These are phyloP conservation scores for Podarcis siculus DNA, from an alignment of 2,797 vertebrate species.

Conservation along the genomic window DNA sequence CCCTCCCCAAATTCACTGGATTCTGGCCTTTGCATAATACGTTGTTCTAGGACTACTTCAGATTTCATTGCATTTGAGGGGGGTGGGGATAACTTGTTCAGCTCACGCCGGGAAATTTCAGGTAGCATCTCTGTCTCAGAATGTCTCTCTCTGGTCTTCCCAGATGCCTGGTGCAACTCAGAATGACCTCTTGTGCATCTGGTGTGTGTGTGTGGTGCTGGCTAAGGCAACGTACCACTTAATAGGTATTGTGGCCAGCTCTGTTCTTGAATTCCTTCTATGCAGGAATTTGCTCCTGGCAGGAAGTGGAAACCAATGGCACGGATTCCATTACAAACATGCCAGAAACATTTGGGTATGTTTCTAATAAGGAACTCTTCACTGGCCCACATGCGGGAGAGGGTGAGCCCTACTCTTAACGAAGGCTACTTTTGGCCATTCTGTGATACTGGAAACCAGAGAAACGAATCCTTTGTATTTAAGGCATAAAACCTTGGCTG, in stretches of 20 bases:
- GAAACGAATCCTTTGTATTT: constrained; percentile 7
- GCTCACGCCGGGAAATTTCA: background rate
- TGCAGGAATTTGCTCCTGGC: constrained; percentile 36
- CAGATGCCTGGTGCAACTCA: background rate
- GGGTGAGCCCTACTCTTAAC: background rate
- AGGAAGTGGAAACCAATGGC: constrained; percentile 14
- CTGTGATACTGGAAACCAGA: background rate
- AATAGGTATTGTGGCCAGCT: background rate
- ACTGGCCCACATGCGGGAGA: constrained; percentile 3
- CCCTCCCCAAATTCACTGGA: too few species aligned
- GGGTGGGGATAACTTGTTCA: background rate
- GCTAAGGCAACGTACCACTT: background rate
- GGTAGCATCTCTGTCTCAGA: background rate
- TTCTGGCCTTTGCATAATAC: too few species aligned
- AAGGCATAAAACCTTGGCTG: constrained; percentile 7
- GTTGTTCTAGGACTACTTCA: too few species aligned
- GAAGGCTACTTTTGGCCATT: background rate
- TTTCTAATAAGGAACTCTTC: constrained; percentile 33
- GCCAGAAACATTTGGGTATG: background rate
- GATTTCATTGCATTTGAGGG: too few species aligned
- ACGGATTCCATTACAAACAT: constrained; percentile 19
- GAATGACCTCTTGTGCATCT: background rate
- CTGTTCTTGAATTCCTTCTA: constrained; percentile 22
- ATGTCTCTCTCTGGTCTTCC: background rate
- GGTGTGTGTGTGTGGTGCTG: background rate